phyloP scores from a whole-genome alignment of 1,140 invertebrate genomes.

The Zaprionus capensis region DNA sequence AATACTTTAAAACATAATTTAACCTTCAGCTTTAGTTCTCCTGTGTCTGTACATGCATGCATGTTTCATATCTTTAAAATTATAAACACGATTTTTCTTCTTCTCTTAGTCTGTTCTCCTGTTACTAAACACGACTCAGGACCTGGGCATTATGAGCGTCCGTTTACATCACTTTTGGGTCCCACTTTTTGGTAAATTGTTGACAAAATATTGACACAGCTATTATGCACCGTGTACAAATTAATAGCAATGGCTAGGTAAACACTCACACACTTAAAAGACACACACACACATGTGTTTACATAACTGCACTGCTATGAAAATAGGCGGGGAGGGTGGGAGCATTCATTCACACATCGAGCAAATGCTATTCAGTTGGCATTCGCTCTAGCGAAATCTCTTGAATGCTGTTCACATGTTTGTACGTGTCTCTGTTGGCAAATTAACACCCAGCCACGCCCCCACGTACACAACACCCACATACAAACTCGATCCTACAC shows the following conservation, averaged over 20 bases:
- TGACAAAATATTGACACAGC: constrained; percentile 76
- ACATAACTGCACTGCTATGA: constrained; percentile 5
- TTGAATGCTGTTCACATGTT: constrained; percentile 77
- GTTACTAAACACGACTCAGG: neutral
- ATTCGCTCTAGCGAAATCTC: constrained; percentile 65
- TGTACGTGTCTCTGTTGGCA: constrained; percentile 78
- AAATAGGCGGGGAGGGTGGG: neutral
- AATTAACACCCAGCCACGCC: constrained; percentile 73
- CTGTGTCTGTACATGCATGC: neutral
- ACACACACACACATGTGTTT: constrained; percentile 23
- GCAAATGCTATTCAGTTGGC: constrained; percentile 63
- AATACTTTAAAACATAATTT: no score
- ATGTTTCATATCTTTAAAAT: no score
- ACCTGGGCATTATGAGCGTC: constrained; percentile 9
- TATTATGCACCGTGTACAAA: constrained; percentile 75
- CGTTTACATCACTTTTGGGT: constrained; percentile 48
- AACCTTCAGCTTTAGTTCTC: no score
- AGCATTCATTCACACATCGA: constrained; percentile 26
- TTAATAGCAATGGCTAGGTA: constrained; percentile 74
- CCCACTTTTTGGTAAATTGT: constrained; percentile 66
- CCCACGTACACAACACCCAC: constrained; percentile 11
- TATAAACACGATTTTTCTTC: neutral
- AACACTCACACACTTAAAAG: constrained; percentile 49
- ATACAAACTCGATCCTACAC: constrained; percentile 55
- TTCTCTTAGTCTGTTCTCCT: neutral